Conservation (phyloP, 30 jellyfish, hydroid and myxozoan species). For the Hydractinia echinata region DNA sequence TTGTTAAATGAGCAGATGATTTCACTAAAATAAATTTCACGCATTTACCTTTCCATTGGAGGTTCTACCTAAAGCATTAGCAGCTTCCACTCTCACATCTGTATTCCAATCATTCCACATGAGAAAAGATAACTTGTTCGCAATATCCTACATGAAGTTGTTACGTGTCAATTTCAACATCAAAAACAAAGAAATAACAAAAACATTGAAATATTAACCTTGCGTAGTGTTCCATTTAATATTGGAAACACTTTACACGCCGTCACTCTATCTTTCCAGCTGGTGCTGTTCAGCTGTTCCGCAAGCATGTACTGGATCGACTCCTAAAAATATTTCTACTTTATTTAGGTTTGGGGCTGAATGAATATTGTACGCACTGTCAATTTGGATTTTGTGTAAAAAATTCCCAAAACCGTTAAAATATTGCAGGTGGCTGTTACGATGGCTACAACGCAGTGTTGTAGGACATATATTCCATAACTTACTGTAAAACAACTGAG, state of each 20-base stretch:
- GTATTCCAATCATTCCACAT: slow-evolving; percentile 96
- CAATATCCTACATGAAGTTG: slow-evolving; percentile 53
- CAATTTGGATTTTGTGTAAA: too few species aligned
- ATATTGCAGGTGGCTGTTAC: not conserved
- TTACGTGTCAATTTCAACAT: not conserved
- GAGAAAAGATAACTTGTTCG: slow-evolving; percentile 70
- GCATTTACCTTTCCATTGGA: slow-evolving; percentile 78
- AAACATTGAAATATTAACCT: slow-evolving; percentile 35
- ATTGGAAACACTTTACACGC: slow-evolving; percentile 81
- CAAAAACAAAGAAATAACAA: not conserved
- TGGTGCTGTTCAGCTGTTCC: slow-evolving; percentile 74
- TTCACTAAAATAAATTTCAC: not conserved
- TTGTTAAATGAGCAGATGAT: too few species aligned
- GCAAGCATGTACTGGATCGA: slow-evolving; percentile 69
- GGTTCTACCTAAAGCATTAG: slow-evolving; percentile 78
- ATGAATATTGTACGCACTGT: too few species aligned
- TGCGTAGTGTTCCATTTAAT: slow-evolving; percentile 56
- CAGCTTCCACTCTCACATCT: slow-evolving; percentile 83
- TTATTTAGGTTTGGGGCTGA: not conserved
- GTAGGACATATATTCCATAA: not conserved
- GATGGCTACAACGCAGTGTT: not conserved
- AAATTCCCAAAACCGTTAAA: too few species aligned
- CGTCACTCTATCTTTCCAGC: slow-evolving; percentile 73
- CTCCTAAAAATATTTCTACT: not conserved
- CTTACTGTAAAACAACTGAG: slow-evolving; percentile 70